These are phyloP conservation scores for Myiopsitta monachus DNA, from an alignment of 2,113 vertebrate genomes.

Conservation along the genomic window DNA sequence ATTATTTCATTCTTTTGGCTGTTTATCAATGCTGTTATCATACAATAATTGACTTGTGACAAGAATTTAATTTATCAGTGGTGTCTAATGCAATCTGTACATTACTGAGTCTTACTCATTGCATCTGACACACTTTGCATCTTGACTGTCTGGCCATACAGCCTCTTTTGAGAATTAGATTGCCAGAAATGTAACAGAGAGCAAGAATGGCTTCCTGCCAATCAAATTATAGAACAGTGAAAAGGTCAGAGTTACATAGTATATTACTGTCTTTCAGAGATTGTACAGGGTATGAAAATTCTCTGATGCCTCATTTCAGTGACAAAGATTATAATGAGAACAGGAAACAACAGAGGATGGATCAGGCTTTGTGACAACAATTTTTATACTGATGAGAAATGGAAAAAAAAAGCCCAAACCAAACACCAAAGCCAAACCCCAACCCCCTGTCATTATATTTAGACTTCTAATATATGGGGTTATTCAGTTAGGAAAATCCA, in stretches of 20 bases:
- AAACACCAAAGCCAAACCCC: not conserved
- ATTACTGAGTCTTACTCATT: not conserved
- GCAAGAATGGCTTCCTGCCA: slow-evolving; percentile 44
- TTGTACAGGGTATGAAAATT: slow-evolving; percentile 35
- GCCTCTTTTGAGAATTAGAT: slow-evolving; percentile 13
- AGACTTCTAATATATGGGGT: not conserved
- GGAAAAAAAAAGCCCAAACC: not conserved
- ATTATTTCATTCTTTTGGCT: not conserved
- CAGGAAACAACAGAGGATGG: not conserved
- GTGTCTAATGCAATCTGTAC: slow-evolving; percentile 1
- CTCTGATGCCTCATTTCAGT: slow-evolving; percentile 39
- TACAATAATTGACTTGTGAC: not conserved
- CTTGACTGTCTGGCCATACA: not conserved
- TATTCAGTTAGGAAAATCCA: not conserved
- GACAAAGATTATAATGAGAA: not conserved
- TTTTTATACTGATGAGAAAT: not conserved
- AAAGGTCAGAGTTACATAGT: slow-evolving; percentile 29
- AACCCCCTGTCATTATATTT: not conserved
- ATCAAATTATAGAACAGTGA: slow-evolving; percentile 40
- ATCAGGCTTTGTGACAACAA: not conserved
- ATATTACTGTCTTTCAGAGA: slow-evolving; percentile 21
- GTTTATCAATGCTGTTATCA: not conserved
- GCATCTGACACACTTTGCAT: not conserved
- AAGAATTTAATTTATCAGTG: not conserved
- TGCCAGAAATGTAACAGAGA: slow-evolving; percentile 10